Evolutionary conservation across 1,140 invertebrate species (phyloP), one percentile per base, ranked within the genome.

Genomic region (Wiebesia pumilae): DNA sequence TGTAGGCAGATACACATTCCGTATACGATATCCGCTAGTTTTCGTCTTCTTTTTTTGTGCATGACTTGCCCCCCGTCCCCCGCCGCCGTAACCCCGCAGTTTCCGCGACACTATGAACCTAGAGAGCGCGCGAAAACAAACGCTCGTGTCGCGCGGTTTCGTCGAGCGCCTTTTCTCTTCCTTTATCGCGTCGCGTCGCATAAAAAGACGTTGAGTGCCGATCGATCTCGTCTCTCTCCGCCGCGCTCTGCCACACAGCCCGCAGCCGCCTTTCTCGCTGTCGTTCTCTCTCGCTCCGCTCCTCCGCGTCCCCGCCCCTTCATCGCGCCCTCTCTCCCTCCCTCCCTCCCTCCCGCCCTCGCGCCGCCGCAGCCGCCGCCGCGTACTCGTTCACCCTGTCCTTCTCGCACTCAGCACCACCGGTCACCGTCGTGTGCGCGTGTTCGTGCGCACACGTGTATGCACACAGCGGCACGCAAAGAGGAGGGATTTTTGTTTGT

Each of bases 401-500:
- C 14, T 62, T 65, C 33, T 81, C 62, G 38, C 62, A n/a, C 24
- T 65, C 80, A 19, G 19, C 54, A 81, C 62, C 33, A 69, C 47
- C 80, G n/a, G 35, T 3, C 33, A 35, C 35, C 14, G 38, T 30
- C 58, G 35, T 27, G 40, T 58, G 47, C 47, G 30, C 9, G 84
- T 30, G 14, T 81, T 3, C 38, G 84, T 16, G 51, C 33, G 43
- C 51, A 43, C 30, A 47, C 27, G 58, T 67, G 54, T n/a, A 65
- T 51, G 33, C 75, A 43, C 24, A 65, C 38, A 47, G 14, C 4
- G 30, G 27, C 0, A 27, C 54, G 0, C 6, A 7, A 54, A 38
- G 65, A 81, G 71, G 81, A 87, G 86, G 81, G 75, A 87, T 84
- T 87, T 87, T 84, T 84, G 82, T 87, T 87, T 87, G 86, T 83